Conservation (phyloP, 2,113 vertebrate species). For the Tachuris rubrigastra region DNA sequence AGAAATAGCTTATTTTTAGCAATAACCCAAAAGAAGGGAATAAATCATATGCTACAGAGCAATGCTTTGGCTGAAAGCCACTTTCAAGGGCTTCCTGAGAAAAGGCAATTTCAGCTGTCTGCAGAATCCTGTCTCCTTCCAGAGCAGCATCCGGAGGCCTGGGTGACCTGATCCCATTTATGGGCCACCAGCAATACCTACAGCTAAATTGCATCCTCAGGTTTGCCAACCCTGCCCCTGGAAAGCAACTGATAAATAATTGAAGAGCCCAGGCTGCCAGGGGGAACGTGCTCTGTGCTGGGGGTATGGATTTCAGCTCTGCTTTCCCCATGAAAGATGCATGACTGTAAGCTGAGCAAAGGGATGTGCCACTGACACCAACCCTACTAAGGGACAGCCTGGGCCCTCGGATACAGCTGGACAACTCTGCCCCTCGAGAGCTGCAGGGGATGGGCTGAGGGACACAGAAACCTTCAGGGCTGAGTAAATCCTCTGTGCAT, state of each 20-base stretch:
- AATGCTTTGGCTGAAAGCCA: background rate
- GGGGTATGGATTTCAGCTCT: background rate
- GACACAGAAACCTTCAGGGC: background rate
- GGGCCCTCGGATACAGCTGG: accelerated
- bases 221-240: background rate
- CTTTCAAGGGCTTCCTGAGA: background rate
- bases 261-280: background rate
- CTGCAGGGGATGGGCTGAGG: background rate
- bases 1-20: constrained; percentile 19
- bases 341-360: background rate
- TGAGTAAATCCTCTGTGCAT: background rate
- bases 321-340: background rate
- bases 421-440: background rate
- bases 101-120: background rate
- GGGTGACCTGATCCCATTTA: background rate
- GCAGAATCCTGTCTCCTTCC: background rate
- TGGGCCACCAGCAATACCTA: background rate
- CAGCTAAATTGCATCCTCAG: background rate
- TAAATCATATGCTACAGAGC: background rate
- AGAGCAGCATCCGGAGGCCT: accelerated
- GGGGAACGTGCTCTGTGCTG: background rate
- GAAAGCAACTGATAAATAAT: background rate
- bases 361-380: background rate
- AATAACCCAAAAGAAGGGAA: background rate
- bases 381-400: background rate